Evolutionary conservation across 2,888 invertebrate genomes (phyloP).

Genomic region (Hemithea aestivaria): DNA sequence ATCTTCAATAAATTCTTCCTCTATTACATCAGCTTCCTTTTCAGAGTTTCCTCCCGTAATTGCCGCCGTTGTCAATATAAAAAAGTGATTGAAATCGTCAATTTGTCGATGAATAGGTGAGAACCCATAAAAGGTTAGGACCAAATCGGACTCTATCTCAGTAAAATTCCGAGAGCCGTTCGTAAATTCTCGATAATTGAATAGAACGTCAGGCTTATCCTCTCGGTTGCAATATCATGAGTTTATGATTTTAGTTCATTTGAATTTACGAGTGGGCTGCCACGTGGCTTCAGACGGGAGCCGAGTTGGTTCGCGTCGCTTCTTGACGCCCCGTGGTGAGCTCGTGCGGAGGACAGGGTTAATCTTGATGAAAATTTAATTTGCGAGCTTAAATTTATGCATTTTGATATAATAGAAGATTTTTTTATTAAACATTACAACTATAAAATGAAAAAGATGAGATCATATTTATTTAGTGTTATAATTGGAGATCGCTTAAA

Average conservation of each 20-base stretch:
- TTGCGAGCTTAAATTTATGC: no score
- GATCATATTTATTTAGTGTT: no score
- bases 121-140: conserved; percentile 58
- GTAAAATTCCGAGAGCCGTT: conserved; percentile 62
- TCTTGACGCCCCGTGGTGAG: no score
- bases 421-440: no score
- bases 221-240: conserved; percentile 50
- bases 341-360: no score
- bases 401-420: no score
- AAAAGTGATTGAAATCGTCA: conserved; percentile 38
- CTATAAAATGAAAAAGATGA: no score
- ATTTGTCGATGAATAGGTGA: conserved; percentile 46
- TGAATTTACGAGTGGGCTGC: conserved; percentile 38
- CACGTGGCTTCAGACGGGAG: not conserved
- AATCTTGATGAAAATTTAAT: no score
- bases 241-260: conserved; percentile 56
- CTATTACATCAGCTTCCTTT: conserved; percentile 36
- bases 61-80: conserved; percentile 38
- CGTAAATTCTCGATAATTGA: conserved; percentile 72
- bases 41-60: conserved; percentile 34
- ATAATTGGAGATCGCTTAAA: no score
- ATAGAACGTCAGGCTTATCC: conserved; percentile 57
- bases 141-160: conserved; percentile 53
- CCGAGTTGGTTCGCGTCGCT: no score
- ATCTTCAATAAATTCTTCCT: conserved; percentile 35